Evolutionary conservation across 2,113 vertebrate species (phyloP).

Genomic region (Scalopus aquaticus): DNA sequence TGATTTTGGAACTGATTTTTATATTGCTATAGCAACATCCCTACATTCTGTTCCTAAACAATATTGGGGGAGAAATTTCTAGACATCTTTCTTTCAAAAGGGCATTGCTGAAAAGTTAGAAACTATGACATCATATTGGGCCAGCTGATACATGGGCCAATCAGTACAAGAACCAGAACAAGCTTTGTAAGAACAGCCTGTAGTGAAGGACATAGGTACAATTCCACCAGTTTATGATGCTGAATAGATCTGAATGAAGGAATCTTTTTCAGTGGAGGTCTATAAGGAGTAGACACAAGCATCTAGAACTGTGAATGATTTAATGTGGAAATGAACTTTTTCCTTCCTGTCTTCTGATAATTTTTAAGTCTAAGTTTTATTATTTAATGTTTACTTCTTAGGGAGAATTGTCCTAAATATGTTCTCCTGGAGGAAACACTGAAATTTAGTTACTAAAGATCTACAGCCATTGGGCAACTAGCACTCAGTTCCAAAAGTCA

Average conservation of each 20-base stretch:
- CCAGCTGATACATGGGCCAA: not conserved
- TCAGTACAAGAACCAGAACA: not conserved
- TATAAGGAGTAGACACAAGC: not conserved
- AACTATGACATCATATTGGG: not conserved
- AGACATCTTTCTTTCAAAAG: not conserved
- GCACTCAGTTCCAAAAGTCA: not conserved
- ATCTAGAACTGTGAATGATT: not conserved
- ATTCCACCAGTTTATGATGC: not conserved
- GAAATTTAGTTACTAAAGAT: not conserved
- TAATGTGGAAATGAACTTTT: not conserved
- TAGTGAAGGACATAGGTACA: not conserved
- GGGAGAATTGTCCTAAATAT: not conserved
- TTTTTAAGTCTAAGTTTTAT: not conserved
- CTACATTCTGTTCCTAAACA: not conserved
- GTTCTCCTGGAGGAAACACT: not conserved
- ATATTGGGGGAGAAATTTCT: not conserved
- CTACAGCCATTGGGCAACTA: not conserved
- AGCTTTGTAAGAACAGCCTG: not conserved
- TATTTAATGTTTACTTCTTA: not conserved
- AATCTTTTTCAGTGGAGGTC: not conserved
- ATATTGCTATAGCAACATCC: not conserved
- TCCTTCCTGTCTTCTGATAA: not conserved
- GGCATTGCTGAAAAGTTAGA: not conserved
- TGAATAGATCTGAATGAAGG: not conserved
- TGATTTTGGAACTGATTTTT: not conserved